These are phyloP conservation scores for Sakesphorus luctuosus DNA, from an alignment of 2,113 vertebrate genomes.

Conservation along the genomic window DNA sequence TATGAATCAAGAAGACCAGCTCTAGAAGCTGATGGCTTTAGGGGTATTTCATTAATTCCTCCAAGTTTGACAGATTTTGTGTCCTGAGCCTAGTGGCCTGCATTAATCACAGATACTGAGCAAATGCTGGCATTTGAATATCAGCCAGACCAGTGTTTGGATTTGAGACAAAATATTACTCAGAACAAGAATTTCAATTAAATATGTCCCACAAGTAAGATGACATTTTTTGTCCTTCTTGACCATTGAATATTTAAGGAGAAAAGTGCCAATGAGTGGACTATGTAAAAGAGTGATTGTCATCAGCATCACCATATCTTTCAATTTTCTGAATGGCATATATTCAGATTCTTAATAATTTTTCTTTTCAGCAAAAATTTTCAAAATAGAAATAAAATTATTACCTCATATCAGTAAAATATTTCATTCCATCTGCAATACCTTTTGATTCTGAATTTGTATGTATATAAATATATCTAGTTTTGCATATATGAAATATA, in stretches of 20 bases:
- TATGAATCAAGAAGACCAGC: not conserved
- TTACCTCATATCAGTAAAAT: not conserved
- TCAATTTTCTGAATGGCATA: not conserved
- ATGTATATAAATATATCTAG: not conserved
- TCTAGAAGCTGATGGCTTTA: not conserved
- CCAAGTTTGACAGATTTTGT: not conserved
- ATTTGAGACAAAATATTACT: not conserved
- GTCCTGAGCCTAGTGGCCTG: not conserved
- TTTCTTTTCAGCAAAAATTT: not conserved
- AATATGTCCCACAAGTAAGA: not conserved
- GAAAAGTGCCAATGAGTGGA: not conserved
- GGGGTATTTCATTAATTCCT: not conserved
- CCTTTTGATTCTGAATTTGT: not conserved
- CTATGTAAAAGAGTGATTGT: not conserved
- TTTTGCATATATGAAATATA: not conserved
- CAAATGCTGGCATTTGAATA: not conserved
- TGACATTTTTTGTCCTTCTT: not conserved
- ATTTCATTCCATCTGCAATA: not conserved
- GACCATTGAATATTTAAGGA: not conserved
- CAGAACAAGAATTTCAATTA: not conserved
- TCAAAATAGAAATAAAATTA: not conserved
- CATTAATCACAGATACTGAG: not conserved
- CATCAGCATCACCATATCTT: not conserved
- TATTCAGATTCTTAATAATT: not conserved
- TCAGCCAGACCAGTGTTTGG: not conserved